Percentiles rank a stretch among this genome's conserved stretches.
Evolutionary conservation across 2,113 vertebrate species (phyloP).

Genomic region (Takifugu bimaculatus): DNA sequence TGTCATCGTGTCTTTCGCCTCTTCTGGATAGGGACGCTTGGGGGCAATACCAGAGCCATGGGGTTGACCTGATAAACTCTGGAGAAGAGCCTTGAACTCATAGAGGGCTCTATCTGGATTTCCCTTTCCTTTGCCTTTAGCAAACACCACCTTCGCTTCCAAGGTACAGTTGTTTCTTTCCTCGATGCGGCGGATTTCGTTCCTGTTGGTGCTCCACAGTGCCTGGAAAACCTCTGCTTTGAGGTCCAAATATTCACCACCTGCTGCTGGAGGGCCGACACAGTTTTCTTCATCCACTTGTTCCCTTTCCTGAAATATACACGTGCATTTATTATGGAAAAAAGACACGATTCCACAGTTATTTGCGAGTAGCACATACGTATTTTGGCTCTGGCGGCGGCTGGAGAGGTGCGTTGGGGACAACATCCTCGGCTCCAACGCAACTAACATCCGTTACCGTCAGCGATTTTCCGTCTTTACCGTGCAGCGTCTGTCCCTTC

Average conservation of each 20-base stretch:
- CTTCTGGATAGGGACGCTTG: background rate
- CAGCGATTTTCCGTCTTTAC: background rate
- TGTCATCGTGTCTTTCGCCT: background rate
- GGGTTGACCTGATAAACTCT: fast-evolving
- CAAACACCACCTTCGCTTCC: background rate
- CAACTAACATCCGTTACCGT: background rate
- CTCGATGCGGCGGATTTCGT: slow-evolving; percentile 41
- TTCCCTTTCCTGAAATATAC: too few species aligned
- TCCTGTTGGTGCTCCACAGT: slow-evolving; percentile 28
- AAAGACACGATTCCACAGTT: background rate
- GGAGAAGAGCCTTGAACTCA: slow-evolving; percentile 27
- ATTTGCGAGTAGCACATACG: slow-evolving; percentile 7
- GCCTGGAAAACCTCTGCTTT: slow-evolving; percentile 28
- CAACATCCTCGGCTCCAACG: fast-evolving
- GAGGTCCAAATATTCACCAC: background rate
- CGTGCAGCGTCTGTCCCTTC: fast-evolving
- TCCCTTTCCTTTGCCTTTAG: background rate
- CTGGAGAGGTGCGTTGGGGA: background rate
- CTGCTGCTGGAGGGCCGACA: too few species aligned
- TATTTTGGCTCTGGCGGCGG: background rate
- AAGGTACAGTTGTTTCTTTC: slow-evolving; percentile 33
- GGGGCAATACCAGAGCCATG: background rate
- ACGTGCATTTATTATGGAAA: too few species aligned
- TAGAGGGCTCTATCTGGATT: background rate
- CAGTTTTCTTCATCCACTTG: too few species aligned